These are phyloP conservation scores for Rhinopomastus cyanomelas DNA, from an alignment of 2,113 vertebrate genomes.

Conservation along the genomic window DNA sequence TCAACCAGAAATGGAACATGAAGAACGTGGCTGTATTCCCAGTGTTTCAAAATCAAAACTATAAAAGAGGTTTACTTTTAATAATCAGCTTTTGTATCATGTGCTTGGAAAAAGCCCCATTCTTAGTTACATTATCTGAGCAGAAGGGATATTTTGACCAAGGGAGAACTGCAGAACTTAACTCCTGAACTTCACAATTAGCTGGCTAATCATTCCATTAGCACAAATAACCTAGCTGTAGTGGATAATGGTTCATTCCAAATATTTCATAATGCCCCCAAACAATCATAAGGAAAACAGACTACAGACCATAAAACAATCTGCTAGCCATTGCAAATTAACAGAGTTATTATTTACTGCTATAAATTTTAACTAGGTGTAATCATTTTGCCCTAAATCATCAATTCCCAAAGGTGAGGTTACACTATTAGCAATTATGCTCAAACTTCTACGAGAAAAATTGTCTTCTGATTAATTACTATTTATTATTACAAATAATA, in stretches of 20 bases:
- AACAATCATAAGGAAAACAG: neutral
- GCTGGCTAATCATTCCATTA: neutral
- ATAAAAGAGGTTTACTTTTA: neutral
- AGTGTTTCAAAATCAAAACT: neutral
- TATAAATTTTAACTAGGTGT: neutral
- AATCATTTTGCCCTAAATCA: neutral
- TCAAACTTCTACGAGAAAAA: neutral
- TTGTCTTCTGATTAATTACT: neutral
- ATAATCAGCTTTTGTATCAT: neutral
- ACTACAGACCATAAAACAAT: neutral
- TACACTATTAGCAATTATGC: neutral
- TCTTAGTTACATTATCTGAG: neutral
- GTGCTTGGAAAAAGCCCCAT: fast-evolving
- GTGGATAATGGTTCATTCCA: neutral
- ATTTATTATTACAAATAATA: no score
- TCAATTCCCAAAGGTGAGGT: neutral
- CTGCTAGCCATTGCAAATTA: neutral
- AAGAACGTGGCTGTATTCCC: neutral
- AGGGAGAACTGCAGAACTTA: neutral
- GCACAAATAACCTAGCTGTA: neutral
- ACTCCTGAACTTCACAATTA: neutral
- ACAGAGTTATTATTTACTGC: neutral
- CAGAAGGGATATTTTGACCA: neutral
- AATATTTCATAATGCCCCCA: neutral
- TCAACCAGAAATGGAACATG: neutral